Percentiles rank a stretch among this genome's conserved stretches.
phyloP scores from a whole-genome alignment of 2,113 vertebrate genomes.

The Grammomys surdaster region DNA sequence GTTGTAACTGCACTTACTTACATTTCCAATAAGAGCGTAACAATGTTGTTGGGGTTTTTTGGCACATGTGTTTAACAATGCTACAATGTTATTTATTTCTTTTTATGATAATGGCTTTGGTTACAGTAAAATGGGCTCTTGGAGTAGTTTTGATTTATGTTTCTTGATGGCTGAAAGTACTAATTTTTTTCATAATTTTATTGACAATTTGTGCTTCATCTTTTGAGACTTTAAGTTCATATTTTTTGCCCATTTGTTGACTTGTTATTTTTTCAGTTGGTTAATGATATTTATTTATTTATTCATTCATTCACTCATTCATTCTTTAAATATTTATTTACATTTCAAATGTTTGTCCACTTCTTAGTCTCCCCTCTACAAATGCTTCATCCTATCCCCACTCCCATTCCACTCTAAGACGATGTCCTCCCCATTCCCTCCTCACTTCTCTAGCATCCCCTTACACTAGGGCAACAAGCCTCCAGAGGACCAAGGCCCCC shows the following conservation, averaged over 20 bases:
- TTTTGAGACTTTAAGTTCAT: not conserved
- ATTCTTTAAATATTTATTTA: no score
- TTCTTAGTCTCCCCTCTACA: no score
- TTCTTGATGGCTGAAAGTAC: not conserved
- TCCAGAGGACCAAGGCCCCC: no score
- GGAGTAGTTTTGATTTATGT: not conserved
- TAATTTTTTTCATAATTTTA: not conserved
- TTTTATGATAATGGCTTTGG: not conserved
- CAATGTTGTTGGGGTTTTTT: not conserved
- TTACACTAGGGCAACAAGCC: no score
- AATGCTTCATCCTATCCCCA: no score
- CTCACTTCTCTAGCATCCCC: no score
- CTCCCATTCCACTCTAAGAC: no score
- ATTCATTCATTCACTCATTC: no score
- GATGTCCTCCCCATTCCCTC: no score
- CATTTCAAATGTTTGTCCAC: no score
- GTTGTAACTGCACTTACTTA: not conserved
- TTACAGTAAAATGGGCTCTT: not conserved
- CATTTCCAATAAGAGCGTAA: not conserved
- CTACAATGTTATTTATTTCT: not conserved
- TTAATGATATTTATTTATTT: no score
- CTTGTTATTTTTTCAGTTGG: no score
- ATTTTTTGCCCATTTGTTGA: not conserved
- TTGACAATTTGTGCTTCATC: not conserved
- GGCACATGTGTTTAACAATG: not conserved